Base-by-base conservation (phyloP, 2,113 vertebrate species). In the Sorex fumeus region DNA sequence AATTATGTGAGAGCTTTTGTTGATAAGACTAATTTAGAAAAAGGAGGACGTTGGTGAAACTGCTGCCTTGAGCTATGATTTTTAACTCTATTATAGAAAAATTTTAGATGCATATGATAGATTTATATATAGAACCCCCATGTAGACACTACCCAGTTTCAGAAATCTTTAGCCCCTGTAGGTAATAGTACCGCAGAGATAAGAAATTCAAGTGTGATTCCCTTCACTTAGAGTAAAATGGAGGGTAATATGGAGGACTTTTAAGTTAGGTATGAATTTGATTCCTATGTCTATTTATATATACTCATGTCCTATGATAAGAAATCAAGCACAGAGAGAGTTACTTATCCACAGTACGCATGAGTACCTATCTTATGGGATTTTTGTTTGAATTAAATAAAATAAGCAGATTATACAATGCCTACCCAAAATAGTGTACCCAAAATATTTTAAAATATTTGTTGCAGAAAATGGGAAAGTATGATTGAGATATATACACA, bases 1-100 rank as follows among this genome's bases (percentile, higher is more conserved):
- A 84, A 90, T 95, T 88, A 91, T 18, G 70, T 75, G 60, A 74
- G 45, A 66, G 36, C 70, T 87, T 88, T 83, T 79, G 72, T 88
- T 83, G 76, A 36, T 67, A 18, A 77, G 21, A 78, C 69, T 60
- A 64, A 57, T 34, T 93, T 77, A 62, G 84, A 69, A 75, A 62
- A 93, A 57, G 8, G 57, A 21, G 47, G 18, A 84, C 64, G 23
- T 82, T 75, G 34, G 18, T 77, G 34, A 93, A 94, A 75, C 81
- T 86, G 28, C 28, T 87, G 10, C n/a, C 88, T 36, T 79, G 12
- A 10, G n/a, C 30, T 84, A 3, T 91, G 60, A 32, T 74, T 91
- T 90, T 92, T 72, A 75, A 87, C 18, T 84, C 53, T 88, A 84
- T 81, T 77, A 80, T 45, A 81, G n/a, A 77, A 50, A 76, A 83